These are phyloP conservation scores for Stomatorhinus ivindoensis DNA, from an alignment of 2,113 vertebrate species.

Conservation along the genomic window DNA sequence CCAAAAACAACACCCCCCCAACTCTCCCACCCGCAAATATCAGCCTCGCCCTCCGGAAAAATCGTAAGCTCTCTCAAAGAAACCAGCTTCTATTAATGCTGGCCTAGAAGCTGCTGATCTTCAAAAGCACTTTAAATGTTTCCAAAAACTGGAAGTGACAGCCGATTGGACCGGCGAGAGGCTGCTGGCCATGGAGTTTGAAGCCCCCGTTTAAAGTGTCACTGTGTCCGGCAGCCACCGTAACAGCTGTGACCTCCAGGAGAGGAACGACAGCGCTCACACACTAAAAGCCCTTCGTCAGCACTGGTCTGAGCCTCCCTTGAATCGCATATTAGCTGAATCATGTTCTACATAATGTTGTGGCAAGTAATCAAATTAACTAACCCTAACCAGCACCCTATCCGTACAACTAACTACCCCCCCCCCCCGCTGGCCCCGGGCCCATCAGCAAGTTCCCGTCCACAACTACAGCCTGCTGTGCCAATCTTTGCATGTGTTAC, in stretches of 20 bases:
- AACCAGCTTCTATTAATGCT: background rate
- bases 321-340: background rate
- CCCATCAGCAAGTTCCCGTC: background rate
- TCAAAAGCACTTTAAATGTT: background rate
- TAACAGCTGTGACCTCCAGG: background rate
- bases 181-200: background rate
- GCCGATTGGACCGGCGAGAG: background rate
- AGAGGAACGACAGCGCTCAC: background rate
- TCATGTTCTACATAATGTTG: background rate
- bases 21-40: background rate
- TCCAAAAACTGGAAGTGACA: background rate
- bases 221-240: background rate
- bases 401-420: background rate
- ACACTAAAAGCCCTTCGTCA: background rate
- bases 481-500: constrained; percentile 14
- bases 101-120: background rate
- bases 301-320: background rate
- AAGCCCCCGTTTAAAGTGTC: background rate
- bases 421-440: background rate
- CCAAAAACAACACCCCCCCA: background rate
- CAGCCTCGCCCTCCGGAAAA: background rate
- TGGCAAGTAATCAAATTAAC: background rate
- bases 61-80: background rate
- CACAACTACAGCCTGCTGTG: background rate
- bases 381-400: background rate